A percentile compares a stretch with the other conserved stretches of the same genome.
Evolutionary conservation across 2,797 vertebrate species (phyloP).

Genomic region (Urosaurus nigricauda): DNA sequence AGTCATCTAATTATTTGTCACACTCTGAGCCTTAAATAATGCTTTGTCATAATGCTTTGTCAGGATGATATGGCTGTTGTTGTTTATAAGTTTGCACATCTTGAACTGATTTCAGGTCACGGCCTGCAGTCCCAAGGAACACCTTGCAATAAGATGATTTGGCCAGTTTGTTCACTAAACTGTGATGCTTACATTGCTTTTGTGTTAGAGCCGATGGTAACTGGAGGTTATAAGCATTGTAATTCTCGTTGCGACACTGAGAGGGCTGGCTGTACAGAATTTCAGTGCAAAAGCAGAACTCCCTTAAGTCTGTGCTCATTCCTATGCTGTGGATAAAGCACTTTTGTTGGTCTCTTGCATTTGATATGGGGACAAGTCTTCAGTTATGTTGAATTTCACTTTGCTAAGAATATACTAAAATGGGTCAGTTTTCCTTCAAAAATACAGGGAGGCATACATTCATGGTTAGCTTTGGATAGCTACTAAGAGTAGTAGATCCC

Average conservation of each 20-base stretch:
- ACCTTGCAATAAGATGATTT: slow-evolving; percentile 64
- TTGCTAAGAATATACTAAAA: background rate
- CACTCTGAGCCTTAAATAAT: background rate
- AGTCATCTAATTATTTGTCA: too few relatives aligned
- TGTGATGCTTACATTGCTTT: slow-evolving; percentile 46
- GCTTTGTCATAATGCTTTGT: slow-evolving; percentile 1
- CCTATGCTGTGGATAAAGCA: slow-evolving; percentile 61
- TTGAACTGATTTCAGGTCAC: slow-evolving; percentile 53
- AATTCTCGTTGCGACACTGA: slow-evolving; percentile 52
- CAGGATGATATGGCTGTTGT: slow-evolving; percentile 38
- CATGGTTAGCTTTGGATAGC: background rate
- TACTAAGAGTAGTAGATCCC: background rate
- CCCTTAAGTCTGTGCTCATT: slow-evolving; percentile 56
- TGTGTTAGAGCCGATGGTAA: slow-evolving; percentile 58
- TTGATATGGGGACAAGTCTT: slow-evolving; percentile 35
- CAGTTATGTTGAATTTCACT: background rate
- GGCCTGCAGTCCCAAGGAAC: slow-evolving; percentile 38
- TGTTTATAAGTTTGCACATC: slow-evolving; percentile 63
- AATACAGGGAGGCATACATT: background rate
- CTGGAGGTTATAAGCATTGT: slow-evolving; percentile 60
- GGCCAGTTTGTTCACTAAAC: slow-evolving; percentile 60
- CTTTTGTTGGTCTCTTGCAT: slow-evolving; percentile 55
- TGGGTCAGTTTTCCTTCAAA: background rate
- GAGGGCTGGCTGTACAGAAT: slow-evolving; percentile 46
- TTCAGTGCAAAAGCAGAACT: slow-evolving; percentile 50